These are phyloP conservation scores for Caenorhabditis plicata DNA, from an alignment of 2,888 invertebrate species.

Conservation along the genomic window DNA sequence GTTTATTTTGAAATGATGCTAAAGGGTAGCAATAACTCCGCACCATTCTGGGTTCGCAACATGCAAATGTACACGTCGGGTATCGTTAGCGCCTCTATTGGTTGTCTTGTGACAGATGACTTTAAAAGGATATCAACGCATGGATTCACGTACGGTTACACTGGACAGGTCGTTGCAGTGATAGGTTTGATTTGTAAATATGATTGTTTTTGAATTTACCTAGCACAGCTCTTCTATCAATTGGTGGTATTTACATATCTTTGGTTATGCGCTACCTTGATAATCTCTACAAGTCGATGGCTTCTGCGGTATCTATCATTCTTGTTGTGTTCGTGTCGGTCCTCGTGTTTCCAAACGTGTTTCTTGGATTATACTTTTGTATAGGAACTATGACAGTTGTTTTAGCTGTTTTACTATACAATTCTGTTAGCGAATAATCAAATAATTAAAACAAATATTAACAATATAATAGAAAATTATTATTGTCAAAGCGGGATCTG, in stretches of 20 bases:
- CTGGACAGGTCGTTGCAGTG: constrained; percentile 55
- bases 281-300: constrained; percentile 66
- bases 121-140: constrained; percentile 37
- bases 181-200: constrained; percentile 47
- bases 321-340: constrained; percentile 58
- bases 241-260: constrained; percentile 65
- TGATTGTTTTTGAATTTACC: neutral
- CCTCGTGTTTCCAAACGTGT: constrained; percentile 53
- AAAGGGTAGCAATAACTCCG: constrained; percentile 61
- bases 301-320: constrained; percentile 64
- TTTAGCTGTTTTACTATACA: constrained; percentile 64
- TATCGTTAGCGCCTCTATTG: constrained; percentile 38
- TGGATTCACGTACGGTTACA: constrained; percentile 65
- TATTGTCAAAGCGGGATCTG: too few relatives aligned
- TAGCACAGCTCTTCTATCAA: constrained; percentile 7
- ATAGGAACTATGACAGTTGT: constrained; percentile 62
- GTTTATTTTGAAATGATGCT: constrained; percentile 67
- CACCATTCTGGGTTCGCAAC: constrained; percentile 66
- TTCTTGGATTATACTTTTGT: constrained; percentile 60
- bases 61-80: constrained; percentile 66
- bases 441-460: too few relatives aligned
- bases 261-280: constrained; percentile 66
- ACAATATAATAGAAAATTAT: too few relatives aligned
- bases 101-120: neutral
- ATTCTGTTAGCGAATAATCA: constrained; percentile 59